phyloP scores from a whole-genome alignment of 2,113 vertebrate species.

The Odocoileus hemionus region DNA sequence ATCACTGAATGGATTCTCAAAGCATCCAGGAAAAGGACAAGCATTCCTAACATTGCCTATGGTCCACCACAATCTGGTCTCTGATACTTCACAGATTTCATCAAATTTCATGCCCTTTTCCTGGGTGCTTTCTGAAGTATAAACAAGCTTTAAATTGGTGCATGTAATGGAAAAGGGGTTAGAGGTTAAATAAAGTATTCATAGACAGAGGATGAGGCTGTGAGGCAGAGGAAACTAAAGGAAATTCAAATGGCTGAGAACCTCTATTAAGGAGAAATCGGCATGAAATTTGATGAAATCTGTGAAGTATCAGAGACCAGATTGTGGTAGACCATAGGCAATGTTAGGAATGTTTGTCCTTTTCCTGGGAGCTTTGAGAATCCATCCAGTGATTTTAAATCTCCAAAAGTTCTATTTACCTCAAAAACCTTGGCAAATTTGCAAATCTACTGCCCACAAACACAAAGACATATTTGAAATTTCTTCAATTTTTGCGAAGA shows the following conservation, averaged over 20 bases:
- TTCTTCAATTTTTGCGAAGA: background rate
- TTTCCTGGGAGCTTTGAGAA: background rate
- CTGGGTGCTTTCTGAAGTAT: background rate
- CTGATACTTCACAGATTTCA: background rate
- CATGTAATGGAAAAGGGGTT: background rate
- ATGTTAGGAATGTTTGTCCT: background rate
- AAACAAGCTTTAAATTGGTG: background rate
- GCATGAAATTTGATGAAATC: background rate
- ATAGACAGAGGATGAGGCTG: background rate
- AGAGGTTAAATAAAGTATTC: background rate
- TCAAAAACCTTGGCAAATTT: background rate
- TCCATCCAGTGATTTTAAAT: background rate
- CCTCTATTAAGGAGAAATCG: too few species aligned
- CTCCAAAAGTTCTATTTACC: background rate
- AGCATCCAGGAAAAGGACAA: background rate
- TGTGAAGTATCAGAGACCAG: background rate
- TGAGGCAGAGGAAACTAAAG: background rate
- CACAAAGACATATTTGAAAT: background rate
- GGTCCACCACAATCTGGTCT: background rate
- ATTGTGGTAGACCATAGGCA: background rate
- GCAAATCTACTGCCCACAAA: background rate
- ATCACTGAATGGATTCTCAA: background rate
- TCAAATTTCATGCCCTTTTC: background rate
- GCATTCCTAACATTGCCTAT: background rate
- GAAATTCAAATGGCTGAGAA: background rate